Evolutionary conservation across 2,113 vertebrate genomes (phyloP).

Genomic region (Leucosticte australis): DNA sequence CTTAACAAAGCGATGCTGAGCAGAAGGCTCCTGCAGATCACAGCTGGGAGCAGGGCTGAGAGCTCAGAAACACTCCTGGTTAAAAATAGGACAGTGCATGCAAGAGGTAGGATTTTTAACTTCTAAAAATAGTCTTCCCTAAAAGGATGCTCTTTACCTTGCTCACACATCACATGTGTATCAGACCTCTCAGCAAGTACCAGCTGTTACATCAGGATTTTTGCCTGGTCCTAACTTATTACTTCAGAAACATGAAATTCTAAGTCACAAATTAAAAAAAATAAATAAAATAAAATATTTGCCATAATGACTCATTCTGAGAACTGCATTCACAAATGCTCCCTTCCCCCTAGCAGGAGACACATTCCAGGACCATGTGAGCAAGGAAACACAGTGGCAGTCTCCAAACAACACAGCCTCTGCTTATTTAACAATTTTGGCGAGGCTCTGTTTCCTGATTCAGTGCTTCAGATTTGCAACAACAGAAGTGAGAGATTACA

Average conservation of each 20-base stretch:
- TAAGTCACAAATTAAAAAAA: background rate
- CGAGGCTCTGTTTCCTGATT: background rate
- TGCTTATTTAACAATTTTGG: background rate
- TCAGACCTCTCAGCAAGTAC: background rate
- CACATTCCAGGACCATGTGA: conserved; percentile 23
- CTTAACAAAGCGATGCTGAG: background rate
- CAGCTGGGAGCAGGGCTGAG: background rate
- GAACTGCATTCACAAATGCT: background rate
- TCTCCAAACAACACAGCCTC: background rate
- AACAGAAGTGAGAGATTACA: background rate
- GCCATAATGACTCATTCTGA: conserved; percentile 1
- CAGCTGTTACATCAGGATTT: background rate
- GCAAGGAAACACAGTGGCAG: background rate
- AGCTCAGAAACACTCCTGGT: background rate
- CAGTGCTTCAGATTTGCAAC: background rate
- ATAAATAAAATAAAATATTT: background rate
- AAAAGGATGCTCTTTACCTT: background rate
- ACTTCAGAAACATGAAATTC: background rate
- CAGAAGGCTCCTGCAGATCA: background rate
- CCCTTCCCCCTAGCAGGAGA: background rate
- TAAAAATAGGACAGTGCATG: conserved; percentile 40
- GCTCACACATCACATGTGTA: background rate
- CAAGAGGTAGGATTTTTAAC: background rate
- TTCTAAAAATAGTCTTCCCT: conserved; percentile 52
- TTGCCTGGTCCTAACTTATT: background rate